Conservation (phyloP, 2,888 invertebrate species). For the Dynastes maya region DNA sequence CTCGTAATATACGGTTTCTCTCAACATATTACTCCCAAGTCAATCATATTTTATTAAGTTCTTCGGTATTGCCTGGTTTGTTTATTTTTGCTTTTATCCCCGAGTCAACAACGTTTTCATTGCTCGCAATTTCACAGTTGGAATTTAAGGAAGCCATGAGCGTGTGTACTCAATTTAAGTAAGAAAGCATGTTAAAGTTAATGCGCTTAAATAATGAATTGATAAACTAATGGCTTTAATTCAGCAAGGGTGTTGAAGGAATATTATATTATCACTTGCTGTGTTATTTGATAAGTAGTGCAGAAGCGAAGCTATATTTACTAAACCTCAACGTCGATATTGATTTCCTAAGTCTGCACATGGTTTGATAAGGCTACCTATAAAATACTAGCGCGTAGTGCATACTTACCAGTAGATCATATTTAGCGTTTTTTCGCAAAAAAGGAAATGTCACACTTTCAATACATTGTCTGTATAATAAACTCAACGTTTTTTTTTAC, state of each 20-base stretch:
- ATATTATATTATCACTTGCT: too few species aligned
- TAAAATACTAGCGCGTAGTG: too few species aligned
- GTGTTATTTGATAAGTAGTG: too few species aligned
- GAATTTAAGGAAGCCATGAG: neutral
- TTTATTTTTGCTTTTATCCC: constrained; percentile 10
- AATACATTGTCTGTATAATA: too few species aligned
- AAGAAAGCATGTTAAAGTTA: neutral
- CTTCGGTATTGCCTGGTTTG: neutral
- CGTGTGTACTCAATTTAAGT: constrained; percentile 11
- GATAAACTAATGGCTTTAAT: neutral
- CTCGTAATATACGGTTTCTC: neutral
- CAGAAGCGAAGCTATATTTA: too few species aligned
- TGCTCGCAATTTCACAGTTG: neutral
- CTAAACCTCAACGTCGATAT: too few species aligned
- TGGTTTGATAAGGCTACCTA: too few species aligned
- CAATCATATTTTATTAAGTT: constrained; percentile 11
- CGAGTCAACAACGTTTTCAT: neutral
- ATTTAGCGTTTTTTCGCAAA: too few species aligned
- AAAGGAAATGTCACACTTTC: too few species aligned
- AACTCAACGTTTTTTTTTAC: too few species aligned
- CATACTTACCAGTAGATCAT: too few species aligned
- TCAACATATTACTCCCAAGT: neutral
- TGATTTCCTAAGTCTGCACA: too few species aligned
- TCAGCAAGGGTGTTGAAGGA: neutral
- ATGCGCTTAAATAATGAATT: neutral